Base-by-base conservation (phyloP, 2,888 invertebrate species). In the Ischnura elegans region DNA sequence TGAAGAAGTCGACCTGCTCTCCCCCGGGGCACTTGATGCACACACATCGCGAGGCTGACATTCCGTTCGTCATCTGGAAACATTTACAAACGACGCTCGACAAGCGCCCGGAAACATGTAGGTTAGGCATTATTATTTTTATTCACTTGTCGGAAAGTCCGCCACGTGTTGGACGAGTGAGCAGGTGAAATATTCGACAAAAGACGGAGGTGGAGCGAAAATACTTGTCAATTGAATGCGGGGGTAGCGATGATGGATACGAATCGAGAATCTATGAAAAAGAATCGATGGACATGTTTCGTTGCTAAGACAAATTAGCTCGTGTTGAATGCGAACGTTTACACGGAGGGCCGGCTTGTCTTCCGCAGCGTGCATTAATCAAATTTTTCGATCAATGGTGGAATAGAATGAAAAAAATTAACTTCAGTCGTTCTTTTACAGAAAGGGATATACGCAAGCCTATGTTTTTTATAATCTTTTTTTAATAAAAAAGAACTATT, bases 351-450 rank as follows among this genome's bases (percentile, higher is more conserved):
- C 2, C 8, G 76, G 76, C 76, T 76, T 36, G 76, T 76, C 76
- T 76, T 76, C 10, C 10, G 76, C 76, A 76, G 76, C 3, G 76
- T 36, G 76, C 76, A 76, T 76, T 76, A 76, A 76, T 76, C 76
- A 76, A 76, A 76, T 76, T 76, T 76, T 29, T 76, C 76, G 76
- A 36, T 76, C 36, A 76, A 76, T 76, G 76, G 36, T 29, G 76
- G 10, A 36, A 13, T 36, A 13, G 13, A 36, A 36, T n/a, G 10
- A 76, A 76, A 76, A 76, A 76, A n/a, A n/a, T n/a, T n/a, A n/a
- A 76, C 36, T 36, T 36, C 36, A 0, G 76, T 5, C 76, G 76
- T 5, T 36, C 13, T 36, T 36, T 76, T 76, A 13, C n/a, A n/a
- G 36, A 76, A 61, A 10, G 76, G 16, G 61, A 61, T 25, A 21